Base-by-base conservation (phyloP, 2,888 invertebrate genomes). In the Lysandra bellargus region DNA sequence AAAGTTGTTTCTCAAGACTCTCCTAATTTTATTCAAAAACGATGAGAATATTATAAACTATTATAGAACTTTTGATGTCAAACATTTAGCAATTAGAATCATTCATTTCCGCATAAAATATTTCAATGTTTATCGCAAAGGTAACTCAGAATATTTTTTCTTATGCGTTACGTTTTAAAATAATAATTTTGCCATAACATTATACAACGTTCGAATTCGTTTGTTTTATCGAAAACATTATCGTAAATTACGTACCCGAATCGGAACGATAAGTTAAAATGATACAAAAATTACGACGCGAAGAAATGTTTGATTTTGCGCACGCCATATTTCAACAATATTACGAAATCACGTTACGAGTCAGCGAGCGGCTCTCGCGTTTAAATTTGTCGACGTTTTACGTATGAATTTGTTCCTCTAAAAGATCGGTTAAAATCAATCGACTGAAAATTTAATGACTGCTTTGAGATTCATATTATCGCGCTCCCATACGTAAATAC, bases 371-470 rank as follows among this genome's bases (percentile, higher is more conserved):
- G 69, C 49, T 53, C 73, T 80, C 60, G 72, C 79, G 79, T 81
- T 81, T 78, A 81, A 81, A 83, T 82, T 79, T 82, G 82, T 81
- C 74, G 81, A 80, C 80, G 60, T 80, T 80, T 81, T 69, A 80
- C 79, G 79, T 82, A 79, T 74, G 81, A 80, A 82, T 80, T 80
- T 82, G 80, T 82, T 80, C 79, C 80, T 69, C 57, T 76, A 79
- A 78, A 80, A 57, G 69, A 78, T 78, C 79, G 60, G 57, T 53
- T 74, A 64, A 81, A 80, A 78, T 33, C 79, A 80, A 92, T 92
- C 90, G 89, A 87, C 91, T 87, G 91, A 86, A 90, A 91, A 94
- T 93, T 92, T 93, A 93, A 94, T 93, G 93, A 91, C 89, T 91
- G 91, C 91, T 90, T 91, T 91, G 89, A 90, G 87, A 90, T 90